Percentiles rank a stretch among this genome's conserved stretches.
These are phyloP conservation scores for Python bivittatus DNA, from an alignment of 2,113 vertebrate genomes.

Conservation along the genomic window DNA sequence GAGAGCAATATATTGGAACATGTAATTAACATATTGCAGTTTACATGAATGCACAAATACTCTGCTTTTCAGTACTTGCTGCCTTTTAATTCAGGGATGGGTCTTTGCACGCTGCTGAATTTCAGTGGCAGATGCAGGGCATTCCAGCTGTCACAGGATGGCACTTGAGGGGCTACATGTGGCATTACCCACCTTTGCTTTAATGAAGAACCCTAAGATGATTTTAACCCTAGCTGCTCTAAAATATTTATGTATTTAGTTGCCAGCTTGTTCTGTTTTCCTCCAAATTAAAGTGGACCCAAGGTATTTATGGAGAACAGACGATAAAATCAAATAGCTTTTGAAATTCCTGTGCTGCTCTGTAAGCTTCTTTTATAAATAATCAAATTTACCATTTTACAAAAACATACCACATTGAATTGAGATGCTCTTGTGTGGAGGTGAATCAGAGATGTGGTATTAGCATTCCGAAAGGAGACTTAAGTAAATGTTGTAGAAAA, in stretches of 20 bases:
- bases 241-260: background rate
- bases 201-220: background rate
- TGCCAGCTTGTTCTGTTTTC: background rate
- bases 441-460: background rate
- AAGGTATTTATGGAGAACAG: background rate
- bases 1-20: background rate
- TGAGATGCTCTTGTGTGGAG: background rate
- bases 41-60: background rate
- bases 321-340: background rate
- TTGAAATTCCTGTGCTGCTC: background rate
- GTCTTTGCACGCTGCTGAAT: background rate
- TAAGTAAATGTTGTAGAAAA: background rate
- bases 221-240: background rate
- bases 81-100: background rate
- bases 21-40: background rate
- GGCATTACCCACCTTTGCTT: background rate
- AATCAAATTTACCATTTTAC: background rate
- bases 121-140: background rate
- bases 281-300: background rate
- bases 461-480: background rate
- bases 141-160: background rate
- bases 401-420: background rate
- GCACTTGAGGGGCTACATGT: background rate
- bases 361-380: background rate
- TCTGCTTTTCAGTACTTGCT: background rate